Percentiles rank a stretch among this genome's conserved stretches.
These are phyloP conservation scores for Hoplias malabaricus DNA, from an alignment of 2,113 vertebrate genomes.

Conservation along the genomic window DNA sequence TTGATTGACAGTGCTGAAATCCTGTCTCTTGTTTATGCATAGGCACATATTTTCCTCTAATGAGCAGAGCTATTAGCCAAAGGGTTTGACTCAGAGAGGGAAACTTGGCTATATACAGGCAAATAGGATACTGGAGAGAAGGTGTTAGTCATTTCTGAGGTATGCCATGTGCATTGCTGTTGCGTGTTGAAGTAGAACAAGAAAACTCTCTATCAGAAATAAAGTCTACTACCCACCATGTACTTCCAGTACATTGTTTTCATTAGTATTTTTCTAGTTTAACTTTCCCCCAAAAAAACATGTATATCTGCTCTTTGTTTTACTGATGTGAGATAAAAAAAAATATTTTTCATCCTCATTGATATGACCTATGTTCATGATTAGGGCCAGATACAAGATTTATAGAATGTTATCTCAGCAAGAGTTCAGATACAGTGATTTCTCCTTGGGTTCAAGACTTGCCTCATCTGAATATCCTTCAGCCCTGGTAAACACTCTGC, in stretches of 20 bases:
- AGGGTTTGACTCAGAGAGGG: background rate
- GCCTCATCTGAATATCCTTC: constrained; percentile 20
- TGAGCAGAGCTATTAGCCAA: background rate
- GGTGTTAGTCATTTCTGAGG: background rate
- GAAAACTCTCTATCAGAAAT: background rate
- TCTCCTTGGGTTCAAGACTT: constrained; percentile 11
- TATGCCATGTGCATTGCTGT: background rate
- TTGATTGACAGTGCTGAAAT: constrained; percentile 8
- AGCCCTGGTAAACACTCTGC: constrained; percentile 10
- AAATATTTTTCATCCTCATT: background rate
- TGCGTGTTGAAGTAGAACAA: background rate
- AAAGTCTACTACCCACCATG: background rate
- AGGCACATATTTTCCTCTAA: constrained; percentile 1
- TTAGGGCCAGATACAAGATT: background rate
- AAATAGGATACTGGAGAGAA: background rate
- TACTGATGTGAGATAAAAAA: background rate
- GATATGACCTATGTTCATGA: background rate
- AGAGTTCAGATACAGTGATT: background rate
- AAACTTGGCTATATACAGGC: background rate
- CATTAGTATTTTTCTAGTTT: too few relatives aligned
- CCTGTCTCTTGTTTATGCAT: constrained; percentile 10
- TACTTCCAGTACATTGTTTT: too few relatives aligned
- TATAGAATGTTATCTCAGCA: background rate
- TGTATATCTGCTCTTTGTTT: background rate
- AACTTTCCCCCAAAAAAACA: too few relatives aligned